A percentile compares a stretch with the other conserved stretches of the same genome.
Evolutionary conservation across 2,888 invertebrate species (phyloP).

Genomic region (Scotopteryx bipunctaria): DNA sequence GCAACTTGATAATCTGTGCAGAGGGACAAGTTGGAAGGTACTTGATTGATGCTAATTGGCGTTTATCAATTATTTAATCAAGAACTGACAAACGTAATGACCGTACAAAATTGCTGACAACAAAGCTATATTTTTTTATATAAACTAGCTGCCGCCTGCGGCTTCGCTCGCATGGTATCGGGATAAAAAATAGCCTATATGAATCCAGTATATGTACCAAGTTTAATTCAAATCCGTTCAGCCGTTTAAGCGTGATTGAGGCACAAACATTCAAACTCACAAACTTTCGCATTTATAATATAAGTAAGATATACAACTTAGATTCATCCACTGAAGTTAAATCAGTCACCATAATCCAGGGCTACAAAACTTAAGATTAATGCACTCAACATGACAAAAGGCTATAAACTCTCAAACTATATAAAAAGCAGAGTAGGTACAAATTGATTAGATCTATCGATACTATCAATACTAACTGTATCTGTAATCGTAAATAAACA

Average conservation of each 20-base stretch:
- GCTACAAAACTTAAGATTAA: neutral
- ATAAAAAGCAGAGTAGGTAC: neutral
- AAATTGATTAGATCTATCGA: slow-evolving; percentile 3
- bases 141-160: no score
- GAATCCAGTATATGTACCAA: no score
- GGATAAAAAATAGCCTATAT: no score
- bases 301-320: no score
- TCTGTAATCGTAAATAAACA: slow-evolving; percentile 28
- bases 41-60: slow-evolving; percentile 7
- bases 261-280: no score
- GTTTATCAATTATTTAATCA: slow-evolving; percentile 15
- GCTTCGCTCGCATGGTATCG: no score
- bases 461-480: neutral
- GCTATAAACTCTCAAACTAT: neutral
- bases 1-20: slow-evolving; percentile 9
- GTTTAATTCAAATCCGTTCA: no score
- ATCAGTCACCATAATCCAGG: neutral
- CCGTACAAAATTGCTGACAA: neutral
- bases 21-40: neutral
- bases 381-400: neutral
- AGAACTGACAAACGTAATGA: neutral
- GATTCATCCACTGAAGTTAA: no score
- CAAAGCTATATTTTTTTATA: no score
- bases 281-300: no score
- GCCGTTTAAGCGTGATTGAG: no score